Percentiles rank a stretch among this genome's conserved stretches.
Evolutionary conservation across 2,797 vertebrate genomes (phyloP).

Genomic region (Sebastes nivosus): DNA sequence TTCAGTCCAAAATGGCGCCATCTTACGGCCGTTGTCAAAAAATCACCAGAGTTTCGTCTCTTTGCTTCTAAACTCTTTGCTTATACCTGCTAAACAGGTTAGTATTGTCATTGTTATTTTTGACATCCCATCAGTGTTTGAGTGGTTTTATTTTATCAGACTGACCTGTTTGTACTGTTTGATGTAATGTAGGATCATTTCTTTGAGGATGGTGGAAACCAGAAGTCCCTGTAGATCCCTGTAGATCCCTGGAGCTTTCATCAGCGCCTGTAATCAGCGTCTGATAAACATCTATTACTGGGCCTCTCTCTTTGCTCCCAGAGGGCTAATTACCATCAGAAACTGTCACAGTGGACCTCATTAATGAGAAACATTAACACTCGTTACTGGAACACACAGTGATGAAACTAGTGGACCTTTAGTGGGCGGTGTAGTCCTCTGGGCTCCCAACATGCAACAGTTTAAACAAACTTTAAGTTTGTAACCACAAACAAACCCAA

Average conservation of each 20-base stretch:
- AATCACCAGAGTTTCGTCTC: too few species aligned
- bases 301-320: not conserved
- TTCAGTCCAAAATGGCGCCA: too few species aligned
- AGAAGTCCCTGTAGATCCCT: not conserved
- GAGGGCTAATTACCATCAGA: slow-evolving; percentile 71
- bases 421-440: not conserved
- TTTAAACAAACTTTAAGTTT: not conserved
- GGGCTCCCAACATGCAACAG: slow-evolving; percentile 27
- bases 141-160: not conserved
- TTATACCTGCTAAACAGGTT: not conserved
- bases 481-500: not conserved
- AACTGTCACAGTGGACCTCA: too few species aligned
- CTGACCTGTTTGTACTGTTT: not conserved
- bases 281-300: slow-evolving; percentile 2
- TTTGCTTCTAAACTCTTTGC: not conserved
- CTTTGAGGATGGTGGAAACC: not conserved
- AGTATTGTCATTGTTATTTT: not conserved
- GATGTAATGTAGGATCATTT: not conserved
- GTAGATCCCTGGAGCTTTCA: not conserved
- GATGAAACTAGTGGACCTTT: not conserved
- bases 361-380: slow-evolving; percentile 10
- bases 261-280: not conserved
- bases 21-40: too few species aligned
- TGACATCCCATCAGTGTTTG: not conserved
- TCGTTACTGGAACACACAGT: not conserved